Evolutionary conservation across 2,113 vertebrate genomes (phyloP), one percentile per base, ranked within the genome.

Genomic region (Poicephalus gulielmi): DNA sequence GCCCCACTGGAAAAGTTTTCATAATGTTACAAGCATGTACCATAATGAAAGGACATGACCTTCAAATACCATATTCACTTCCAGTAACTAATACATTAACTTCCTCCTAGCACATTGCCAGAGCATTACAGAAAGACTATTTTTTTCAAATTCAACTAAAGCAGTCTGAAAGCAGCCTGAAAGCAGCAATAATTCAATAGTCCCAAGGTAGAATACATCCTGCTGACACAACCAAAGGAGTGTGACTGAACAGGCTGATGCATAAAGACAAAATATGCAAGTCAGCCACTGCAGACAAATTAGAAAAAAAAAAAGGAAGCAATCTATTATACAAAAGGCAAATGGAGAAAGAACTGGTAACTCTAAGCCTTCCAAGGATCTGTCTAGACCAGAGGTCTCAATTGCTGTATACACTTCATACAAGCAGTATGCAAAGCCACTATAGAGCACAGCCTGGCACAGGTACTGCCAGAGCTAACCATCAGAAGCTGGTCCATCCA

Each of bases 181-280:
- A 78, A 82, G 77, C 64, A 85, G 80, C 83, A 90, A 5, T 60
- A 68, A 92, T 79, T 60, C 55, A 69, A 77, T 59, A 91, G n/a
- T 62, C 53, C 41, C 59, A 62, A 77, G 59, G 80, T 33, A 31
- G 71, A 77, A 77, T 6, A 9, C 49, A 86, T 69, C 31, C 80
- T 91, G 68, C 59, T 60, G 67, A 41, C 57, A 37, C 3, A 69
- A 66, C 24, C 35, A 55, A 82, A 50, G 66, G 44, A 17, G 19
- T 10, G 18, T 55, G 79, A 81, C 30, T 57, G 50, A 88, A 43
- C 35, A 82, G 62, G 46, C 46, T 82, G 62, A 46, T 24, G n/a
- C 12, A 44, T 33, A 49, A 64, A 66, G 63, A 47, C 52, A 74
- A 55, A 81, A 73, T 17, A 79, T 25, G 28, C 59, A 47, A 47